Conservation (phyloP, 2,888 invertebrate genomes). For the Chaetogeoica ovagalla region DNA sequence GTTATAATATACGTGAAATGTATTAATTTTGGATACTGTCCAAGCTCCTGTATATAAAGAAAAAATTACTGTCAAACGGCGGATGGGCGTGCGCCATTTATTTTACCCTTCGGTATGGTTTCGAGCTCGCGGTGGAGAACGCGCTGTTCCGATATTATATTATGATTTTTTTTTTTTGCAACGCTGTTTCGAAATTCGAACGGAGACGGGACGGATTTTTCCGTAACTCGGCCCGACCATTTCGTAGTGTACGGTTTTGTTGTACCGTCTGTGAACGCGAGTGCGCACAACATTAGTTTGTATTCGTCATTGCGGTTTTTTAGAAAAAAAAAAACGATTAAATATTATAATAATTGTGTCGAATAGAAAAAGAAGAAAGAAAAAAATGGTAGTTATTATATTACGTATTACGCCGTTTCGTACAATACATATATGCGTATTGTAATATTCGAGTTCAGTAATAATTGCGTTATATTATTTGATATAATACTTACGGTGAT, state of each 20-base stretch:
- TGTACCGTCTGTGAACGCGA: background rate
- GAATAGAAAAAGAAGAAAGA: too few species aligned
- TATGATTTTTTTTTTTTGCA: slow-evolving; percentile 2
- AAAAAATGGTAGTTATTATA: too few species aligned
- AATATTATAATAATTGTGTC: too few species aligned
- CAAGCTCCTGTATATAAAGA: background rate
- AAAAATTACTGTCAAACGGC: background rate
- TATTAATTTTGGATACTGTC: slow-evolving; percentile 28
- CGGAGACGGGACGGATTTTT: background rate
- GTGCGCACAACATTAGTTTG: too few species aligned
- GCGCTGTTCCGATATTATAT: background rate
- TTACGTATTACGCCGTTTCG: too few species aligned
- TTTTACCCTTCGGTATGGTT: slow-evolving; percentile 8
- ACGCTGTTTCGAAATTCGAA: background rate
- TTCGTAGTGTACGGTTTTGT: too few species aligned
- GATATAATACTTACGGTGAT: too few species aligned
- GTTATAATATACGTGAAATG: background rate
- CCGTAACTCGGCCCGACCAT: background rate
- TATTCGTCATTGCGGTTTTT: background rate
- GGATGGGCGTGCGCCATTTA: background rate
- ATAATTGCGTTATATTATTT: too few species aligned
- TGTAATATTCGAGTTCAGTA: too few species aligned
- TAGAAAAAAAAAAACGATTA: too few species aligned
- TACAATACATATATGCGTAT: too few species aligned
- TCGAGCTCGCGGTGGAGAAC: background rate